Conservation (phyloP, 1,140 invertebrate species). For the Caenorhabditis inopinata region DNA sequence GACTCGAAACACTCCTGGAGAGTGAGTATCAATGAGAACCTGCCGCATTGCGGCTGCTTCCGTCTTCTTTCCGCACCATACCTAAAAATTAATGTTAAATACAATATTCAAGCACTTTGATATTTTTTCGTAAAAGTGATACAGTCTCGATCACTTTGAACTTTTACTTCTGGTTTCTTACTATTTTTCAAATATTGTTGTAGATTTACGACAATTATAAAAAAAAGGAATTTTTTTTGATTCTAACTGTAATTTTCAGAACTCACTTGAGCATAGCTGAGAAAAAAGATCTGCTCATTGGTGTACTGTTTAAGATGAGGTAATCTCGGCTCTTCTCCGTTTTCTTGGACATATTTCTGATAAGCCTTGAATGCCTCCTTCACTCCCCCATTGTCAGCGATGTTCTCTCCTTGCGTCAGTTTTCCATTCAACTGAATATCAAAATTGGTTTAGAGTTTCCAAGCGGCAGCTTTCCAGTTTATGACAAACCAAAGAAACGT, state of each 20-base stretch:
- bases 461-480: too few species aligned
- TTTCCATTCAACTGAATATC: slow-evolving; percentile 67
- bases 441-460: not conserved
- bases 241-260: too few species aligned
- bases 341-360: slow-evolving; percentile 21
- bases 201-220: too few species aligned
- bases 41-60: slow-evolving; percentile 66
- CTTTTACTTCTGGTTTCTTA: too few species aligned
- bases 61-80: slow-evolving; percentile 54
- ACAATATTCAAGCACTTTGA: too few species aligned
- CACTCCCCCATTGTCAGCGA: slow-evolving; percentile 69
- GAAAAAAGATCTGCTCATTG: slow-evolving; percentile 67
- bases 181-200: too few species aligned
- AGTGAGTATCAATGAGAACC: slow-evolving; percentile 77
- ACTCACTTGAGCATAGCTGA: slow-evolving; percentile 67
- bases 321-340: slow-evolving; percentile 58
- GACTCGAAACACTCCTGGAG: slow-evolving; percentile 76
- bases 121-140: too few species aligned
- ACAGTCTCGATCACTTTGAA: too few species aligned
- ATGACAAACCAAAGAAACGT: too few species aligned
- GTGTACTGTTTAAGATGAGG: slow-evolving; percentile 65
- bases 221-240: too few species aligned
- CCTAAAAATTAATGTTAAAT: slow-evolving; percentile 32
- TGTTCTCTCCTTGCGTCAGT: slow-evolving; percentile 69
- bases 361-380: slow-evolving; percentile 67